A percentile compares a stretch with the other conserved stretches of the same genome.
phyloP scores from a whole-genome alignment of 2,797 vertebrate species.

The Coccyzus lansbergi region DNA sequence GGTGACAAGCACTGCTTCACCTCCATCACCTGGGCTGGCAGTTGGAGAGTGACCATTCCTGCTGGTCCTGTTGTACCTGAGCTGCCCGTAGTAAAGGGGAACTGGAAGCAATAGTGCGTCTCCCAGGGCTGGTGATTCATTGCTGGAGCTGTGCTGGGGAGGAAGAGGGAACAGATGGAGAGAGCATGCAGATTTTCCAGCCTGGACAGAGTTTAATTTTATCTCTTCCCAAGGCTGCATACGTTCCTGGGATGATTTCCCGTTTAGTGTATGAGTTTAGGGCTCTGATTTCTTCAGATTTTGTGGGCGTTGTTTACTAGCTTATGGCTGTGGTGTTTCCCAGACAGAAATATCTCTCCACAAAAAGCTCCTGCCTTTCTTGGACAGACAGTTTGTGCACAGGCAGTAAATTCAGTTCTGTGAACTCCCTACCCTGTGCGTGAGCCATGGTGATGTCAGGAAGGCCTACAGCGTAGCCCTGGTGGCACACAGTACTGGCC shows the following conservation, averaged over 20 bases:
- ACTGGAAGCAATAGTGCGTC: neutral
- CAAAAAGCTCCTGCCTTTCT: neutral
- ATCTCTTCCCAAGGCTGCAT: neutral
- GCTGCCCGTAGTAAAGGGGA: neutral
- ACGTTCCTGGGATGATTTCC: neutral
- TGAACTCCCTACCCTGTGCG: neutral
- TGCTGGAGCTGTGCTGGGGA: neutral
- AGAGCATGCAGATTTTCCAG: neutral
- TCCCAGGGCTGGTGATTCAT: neutral
- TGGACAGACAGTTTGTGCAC: neutral
- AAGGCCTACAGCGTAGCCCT: neutral
- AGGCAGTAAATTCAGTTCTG: neutral
- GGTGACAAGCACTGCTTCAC: neutral
- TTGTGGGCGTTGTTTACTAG: neutral
- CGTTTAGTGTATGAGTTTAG: neutral
- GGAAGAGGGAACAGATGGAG: neutral
- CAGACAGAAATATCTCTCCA: neutral
- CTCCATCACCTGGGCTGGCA: fast-evolving
- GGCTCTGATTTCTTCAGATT: slow-evolving; percentile 6
- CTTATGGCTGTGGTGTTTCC: neutral
- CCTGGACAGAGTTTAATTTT: neutral
- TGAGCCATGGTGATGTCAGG: neutral
- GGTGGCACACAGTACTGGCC: neutral
- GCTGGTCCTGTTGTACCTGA: fast-evolving
- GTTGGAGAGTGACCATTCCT: neutral